These are phyloP conservation scores for Siniperca knerii DNA, from an alignment of 2,113 vertebrate species.

Conservation along the genomic window DNA sequence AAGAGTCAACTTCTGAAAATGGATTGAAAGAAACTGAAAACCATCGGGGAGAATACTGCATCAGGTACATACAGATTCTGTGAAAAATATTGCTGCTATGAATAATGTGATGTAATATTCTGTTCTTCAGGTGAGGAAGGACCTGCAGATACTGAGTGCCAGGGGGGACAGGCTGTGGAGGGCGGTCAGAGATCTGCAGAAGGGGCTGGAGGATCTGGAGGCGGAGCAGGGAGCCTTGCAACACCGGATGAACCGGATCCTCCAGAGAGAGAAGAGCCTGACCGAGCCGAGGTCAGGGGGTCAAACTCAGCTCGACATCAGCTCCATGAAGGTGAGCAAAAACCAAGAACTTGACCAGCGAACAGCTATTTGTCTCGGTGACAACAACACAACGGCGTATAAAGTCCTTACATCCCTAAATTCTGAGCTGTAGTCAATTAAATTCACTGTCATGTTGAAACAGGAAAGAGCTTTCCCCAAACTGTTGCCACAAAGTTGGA, in stretches of 20 bases:
- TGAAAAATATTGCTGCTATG: background rate
- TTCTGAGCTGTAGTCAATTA: no score
- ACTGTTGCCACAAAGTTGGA: background rate
- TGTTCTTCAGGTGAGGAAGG: conserved; percentile 54
- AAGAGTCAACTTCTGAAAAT: background rate
- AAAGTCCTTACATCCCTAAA: background rate
- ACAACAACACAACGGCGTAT: background rate
- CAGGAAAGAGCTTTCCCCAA: no score
- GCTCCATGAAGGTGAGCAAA: conserved; percentile 50
- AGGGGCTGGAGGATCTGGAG: conserved; percentile 37
- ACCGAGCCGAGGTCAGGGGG: background rate
- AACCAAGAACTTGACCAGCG: no score
- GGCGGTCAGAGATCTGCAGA: conserved; percentile 56
- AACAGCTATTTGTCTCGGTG: background rate
- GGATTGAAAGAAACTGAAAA: background rate
- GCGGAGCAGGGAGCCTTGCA: conserved; percentile 33
- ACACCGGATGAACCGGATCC: conserved; percentile 38
- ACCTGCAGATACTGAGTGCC: conserved; percentile 60
- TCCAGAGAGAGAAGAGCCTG: conserved; percentile 37
- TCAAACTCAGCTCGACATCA: background rate
- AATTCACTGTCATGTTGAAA: no score
- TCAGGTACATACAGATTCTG: background rate
- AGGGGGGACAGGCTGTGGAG: conserved; percentile 51
- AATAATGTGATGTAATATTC: background rate
- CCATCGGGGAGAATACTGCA: background rate